phyloP scores from a whole-genome alignment of 1,140 invertebrate genomes.

The Neodiprion pinetum region DNA sequence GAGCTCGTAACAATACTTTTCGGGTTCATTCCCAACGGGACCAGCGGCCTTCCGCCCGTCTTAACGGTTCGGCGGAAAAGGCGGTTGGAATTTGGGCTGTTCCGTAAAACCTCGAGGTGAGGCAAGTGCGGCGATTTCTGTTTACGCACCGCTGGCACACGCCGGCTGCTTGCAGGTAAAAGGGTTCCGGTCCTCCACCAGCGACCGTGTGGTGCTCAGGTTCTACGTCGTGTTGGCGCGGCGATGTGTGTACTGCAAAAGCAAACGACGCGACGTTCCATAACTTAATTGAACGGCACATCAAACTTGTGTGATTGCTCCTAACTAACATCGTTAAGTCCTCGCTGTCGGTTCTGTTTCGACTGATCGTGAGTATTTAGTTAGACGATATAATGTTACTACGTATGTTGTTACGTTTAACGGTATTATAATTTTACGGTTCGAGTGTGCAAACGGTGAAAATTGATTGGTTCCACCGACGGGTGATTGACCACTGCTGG shows the following conservation, averaged over 20 bases:
- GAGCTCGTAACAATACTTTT: conserved; percentile 2
- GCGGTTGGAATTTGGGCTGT: background rate
- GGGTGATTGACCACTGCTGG: no score
- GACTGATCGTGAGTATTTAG: no score
- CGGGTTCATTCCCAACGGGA: background rate
- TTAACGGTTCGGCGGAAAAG: background rate
- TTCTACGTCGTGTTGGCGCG: background rate
- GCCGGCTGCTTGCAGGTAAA: background rate
- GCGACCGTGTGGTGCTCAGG: background rate
- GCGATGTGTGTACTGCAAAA: background rate
- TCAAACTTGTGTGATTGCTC: background rate
- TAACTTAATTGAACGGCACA: background rate
- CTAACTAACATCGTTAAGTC: background rate
- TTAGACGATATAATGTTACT: no score
- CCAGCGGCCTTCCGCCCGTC: background rate
- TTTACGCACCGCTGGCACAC: background rate
- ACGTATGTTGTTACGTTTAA: no score
- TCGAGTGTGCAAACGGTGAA: background rate
- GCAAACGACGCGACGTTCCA: no score
- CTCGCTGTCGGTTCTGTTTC: background rate
- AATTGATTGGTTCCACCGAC: background rate
- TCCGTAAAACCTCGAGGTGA: background rate
- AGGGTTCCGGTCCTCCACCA: background rate
- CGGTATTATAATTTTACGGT: no score
- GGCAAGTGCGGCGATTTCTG: background rate